These are phyloP conservation scores for Stenoptilia bipunctidactyla DNA, from an alignment of 2,888 invertebrate species.

Conservation along the genomic window DNA sequence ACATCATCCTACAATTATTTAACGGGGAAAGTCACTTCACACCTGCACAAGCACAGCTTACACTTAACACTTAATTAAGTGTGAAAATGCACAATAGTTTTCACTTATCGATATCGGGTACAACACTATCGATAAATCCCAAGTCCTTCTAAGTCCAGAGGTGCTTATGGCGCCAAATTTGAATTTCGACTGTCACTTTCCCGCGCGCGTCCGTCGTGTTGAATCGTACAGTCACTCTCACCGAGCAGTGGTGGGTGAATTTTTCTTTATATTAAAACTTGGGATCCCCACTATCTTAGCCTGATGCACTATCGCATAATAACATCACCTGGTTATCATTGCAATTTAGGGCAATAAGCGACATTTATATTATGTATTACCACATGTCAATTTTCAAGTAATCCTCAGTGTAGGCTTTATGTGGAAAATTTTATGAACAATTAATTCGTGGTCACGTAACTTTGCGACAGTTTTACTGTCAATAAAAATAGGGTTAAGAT, in stretches of 20 bases:
- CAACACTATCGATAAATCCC: constrained; percentile 15
- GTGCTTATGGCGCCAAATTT: constrained; percentile 31
- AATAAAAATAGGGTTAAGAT: too few species aligned
- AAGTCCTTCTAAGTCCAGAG: neutral
- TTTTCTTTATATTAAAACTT: constrained; percentile 60
- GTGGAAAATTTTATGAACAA: too few species aligned
- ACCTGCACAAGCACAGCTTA: constrained; percentile 29
- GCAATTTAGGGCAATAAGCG: constrained; percentile 28
- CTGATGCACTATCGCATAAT: constrained; percentile 49
- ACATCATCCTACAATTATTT: constrained; percentile 40
- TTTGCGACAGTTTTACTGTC: too few species aligned
- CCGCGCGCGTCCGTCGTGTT: constrained; percentile 36
- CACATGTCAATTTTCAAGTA: too few species aligned
- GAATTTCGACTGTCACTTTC: constrained; percentile 29
- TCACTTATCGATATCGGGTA: constrained; percentile 15
- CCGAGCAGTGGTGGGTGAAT: constrained; percentile 31
- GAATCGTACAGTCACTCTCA: constrained; percentile 53
- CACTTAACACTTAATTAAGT: constrained; percentile 23
- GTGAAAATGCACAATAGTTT: constrained; percentile 19
- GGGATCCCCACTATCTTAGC: constrained; percentile 42
- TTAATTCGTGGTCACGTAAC: too few species aligned
- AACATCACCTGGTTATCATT: constrained; percentile 32
- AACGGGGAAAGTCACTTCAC: constrained; percentile 51
- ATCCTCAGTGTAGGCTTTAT: too few species aligned
- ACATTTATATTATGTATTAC: too few species aligned